A percentile compares a stretch with the other conserved stretches of the same genome.
Conservation (phyloP, 2,113 vertebrate genomes). For the Coreoperca whiteheadi region DNA sequence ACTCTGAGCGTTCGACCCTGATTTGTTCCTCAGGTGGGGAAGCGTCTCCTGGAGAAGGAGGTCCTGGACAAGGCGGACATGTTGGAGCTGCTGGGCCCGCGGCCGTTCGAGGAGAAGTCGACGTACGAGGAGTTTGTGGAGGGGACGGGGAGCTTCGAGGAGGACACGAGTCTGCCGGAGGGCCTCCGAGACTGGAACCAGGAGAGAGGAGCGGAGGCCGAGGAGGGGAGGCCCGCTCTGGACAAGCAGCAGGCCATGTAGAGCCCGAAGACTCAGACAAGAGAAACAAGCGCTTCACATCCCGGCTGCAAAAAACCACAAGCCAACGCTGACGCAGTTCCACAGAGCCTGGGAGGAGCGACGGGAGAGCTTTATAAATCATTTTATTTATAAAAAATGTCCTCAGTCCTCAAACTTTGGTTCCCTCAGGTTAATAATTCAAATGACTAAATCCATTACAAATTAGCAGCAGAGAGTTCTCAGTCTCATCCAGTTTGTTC, state of each 20-base stretch:
- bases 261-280: background rate
- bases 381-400: too few relatives aligned
- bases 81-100: conserved; percentile 89
- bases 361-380: background rate
- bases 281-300: background rate
- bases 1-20: background rate
- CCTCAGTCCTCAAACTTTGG: too few relatives aligned
- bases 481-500: background rate
- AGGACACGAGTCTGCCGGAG: conserved; percentile 92
- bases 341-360: background rate
- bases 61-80: conserved; percentile 92
- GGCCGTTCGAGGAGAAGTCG: conserved; percentile 92
- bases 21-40: conserved; percentile 84
- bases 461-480: background rate
- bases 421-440: background rate
- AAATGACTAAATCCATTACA: background rate
- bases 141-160: conserved; percentile 92
- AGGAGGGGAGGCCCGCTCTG: conserved; percentile 50
- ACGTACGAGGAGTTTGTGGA: conserved; percentile 95
- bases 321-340: background rate
- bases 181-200: conserved; percentile 93
- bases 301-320: conserved; percentile 20
- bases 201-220: conserved; percentile 83
- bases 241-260: conserved; percentile 61
- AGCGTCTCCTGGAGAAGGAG: conserved; percentile 89